A percentile compares a stretch with the other conserved stretches of the same genome.
Evolutionary conservation across 2,888 invertebrate genomes (phyloP).

Genomic region (Pyrocoelia pectoralis): DNA sequence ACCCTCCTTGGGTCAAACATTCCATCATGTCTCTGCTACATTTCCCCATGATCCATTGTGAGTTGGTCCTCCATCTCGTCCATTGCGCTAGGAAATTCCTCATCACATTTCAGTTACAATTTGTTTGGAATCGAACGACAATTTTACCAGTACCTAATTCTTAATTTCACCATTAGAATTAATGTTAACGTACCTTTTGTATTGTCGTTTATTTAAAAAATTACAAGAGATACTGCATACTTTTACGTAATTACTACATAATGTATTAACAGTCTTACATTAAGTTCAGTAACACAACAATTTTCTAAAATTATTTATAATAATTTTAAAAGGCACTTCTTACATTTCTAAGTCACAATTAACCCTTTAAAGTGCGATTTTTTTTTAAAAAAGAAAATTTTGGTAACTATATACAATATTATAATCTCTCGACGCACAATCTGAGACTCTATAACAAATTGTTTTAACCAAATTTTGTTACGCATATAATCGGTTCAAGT

Average conservation of each 20-base stretch:
- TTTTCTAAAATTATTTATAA: slow-evolving; percentile 1
- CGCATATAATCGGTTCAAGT: slow-evolving; percentile 48
- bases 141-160: too few species aligned
- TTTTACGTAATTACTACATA: slow-evolving; percentile 17
- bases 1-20: too few species aligned
- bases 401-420: slow-evolving; percentile 3
- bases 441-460: neutral
- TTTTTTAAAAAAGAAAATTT: neutral
- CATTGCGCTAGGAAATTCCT: too few species aligned
- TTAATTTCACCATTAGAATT: too few species aligned
- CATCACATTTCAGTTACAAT: too few species aligned
- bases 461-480: neutral
- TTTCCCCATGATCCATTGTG: too few species aligned
- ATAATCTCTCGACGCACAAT: neutral
- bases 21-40: too few species aligned
- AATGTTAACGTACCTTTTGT: too few species aligned
- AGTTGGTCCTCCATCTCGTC: too few species aligned
- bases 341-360: neutral
- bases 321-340: slow-evolving; percentile 9
- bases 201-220: slow-evolving; percentile 5
- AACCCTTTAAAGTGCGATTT: neutral
- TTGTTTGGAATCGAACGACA: too few species aligned
- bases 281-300: slow-evolving; percentile 25
- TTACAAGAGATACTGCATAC: slow-evolving; percentile 13
- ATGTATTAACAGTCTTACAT: slow-evolving; percentile 23